Evolutionary conservation across 2,797 vertebrate species (phyloP).

Genomic region (Tragopan temminckii): DNA sequence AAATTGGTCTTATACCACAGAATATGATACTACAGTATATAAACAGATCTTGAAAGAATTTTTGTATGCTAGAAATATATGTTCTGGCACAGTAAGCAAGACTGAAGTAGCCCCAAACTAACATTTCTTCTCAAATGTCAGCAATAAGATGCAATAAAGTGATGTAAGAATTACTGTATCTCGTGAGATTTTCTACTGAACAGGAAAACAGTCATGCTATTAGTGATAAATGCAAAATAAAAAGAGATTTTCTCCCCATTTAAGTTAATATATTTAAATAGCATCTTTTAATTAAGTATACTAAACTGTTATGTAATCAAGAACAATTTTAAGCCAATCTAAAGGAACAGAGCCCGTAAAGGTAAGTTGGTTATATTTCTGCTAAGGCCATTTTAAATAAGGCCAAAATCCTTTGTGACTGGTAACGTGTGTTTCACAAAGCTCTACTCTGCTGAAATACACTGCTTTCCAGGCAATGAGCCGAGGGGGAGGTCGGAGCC

Average conservation of each 20-base stretch:
- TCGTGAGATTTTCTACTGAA: neutral
- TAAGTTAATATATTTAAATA: constrained; percentile 21
- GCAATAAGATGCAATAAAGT: neutral
- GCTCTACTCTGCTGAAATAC: neutral
- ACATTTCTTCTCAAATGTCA: neutral
- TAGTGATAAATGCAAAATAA: neutral
- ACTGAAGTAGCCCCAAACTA: neutral
- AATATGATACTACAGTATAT: neutral
- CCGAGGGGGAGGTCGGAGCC: neutral
- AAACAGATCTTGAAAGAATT: neutral
- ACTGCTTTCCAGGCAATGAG: constrained; percentile 6
- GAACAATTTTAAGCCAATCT: neutral
- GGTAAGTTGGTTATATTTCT: constrained; percentile 22
- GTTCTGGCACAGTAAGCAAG: neutral
- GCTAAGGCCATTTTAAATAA: constrained; percentile 12
- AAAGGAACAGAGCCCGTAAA: neutral
- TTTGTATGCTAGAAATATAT: neutral
- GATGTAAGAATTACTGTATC: neutral
- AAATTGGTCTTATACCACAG: neutral
- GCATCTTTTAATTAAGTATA: neutral
- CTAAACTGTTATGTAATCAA: neutral
- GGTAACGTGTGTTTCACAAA: constrained; percentile 22
- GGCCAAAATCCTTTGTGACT: constrained; percentile 13
- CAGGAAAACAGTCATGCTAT: neutral
- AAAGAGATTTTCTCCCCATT: neutral